Percentiles rank a stretch among this genome's conserved stretches.
Conservation (phyloP, 1,140 invertebrate species). For the Lycorma delicatula region DNA sequence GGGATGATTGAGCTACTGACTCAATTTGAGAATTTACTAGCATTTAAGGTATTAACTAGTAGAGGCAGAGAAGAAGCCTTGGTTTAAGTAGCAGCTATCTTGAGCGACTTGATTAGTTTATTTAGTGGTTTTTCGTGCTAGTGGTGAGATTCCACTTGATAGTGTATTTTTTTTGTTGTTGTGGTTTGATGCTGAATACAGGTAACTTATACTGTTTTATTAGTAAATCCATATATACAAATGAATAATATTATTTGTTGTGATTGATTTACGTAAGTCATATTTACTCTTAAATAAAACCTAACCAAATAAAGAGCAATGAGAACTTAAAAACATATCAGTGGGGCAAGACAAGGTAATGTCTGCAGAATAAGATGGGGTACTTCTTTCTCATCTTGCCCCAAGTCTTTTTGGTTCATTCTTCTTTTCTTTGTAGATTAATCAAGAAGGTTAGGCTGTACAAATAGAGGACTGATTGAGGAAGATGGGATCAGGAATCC, state of each 20-base stretch:
- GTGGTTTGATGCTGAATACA: not conserved
- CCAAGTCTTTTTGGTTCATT: not conserved
- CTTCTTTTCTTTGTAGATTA: not conserved
- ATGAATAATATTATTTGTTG: not conserved
- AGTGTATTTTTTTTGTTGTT: not conserved
- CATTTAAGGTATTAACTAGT: too few relatives aligned
- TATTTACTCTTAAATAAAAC: too few relatives aligned
- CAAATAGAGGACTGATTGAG: not conserved
- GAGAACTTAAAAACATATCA: too few relatives aligned
- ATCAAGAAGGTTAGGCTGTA: not conserved
- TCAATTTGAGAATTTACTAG: too few relatives aligned
- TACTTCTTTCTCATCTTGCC: too few relatives aligned
- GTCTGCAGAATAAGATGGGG: too few relatives aligned
- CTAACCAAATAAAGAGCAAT: too few relatives aligned
- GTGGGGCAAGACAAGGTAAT: too few relatives aligned
- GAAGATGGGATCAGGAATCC: not conserved
- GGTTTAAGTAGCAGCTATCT: too few relatives aligned
- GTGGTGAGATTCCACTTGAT: not conserved
- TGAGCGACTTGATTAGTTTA: not conserved
- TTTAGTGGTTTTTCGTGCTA: not conserved
- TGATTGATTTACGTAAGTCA: not conserved
- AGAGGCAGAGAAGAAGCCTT: too few relatives aligned
- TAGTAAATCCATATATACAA: not conserved
- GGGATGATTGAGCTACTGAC: too few relatives aligned
- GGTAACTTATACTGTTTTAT: not conserved